Evolutionary conservation across 2,797 vertebrate species (phyloP).

Genomic region (Ataeniobius toweri): DNA sequence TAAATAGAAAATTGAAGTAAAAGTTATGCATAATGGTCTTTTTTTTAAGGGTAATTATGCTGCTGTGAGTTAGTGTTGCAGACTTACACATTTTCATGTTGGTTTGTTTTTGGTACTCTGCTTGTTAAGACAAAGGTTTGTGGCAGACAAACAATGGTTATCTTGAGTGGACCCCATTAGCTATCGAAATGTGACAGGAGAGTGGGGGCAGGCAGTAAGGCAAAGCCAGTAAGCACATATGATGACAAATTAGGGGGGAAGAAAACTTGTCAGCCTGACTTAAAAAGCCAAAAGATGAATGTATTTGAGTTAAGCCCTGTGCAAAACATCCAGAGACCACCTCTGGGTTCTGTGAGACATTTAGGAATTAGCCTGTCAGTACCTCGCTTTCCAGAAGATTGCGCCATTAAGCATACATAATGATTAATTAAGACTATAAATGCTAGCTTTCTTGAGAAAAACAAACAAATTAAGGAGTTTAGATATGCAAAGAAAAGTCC

Average conservation of each 20-base stretch:
- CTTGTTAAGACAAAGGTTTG: conserved; percentile 67
- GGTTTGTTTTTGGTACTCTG: conserved; percentile 56
- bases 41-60: conserved; percentile 10
- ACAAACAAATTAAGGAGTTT: conserved; percentile 41
- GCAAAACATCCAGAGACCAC: conserved; percentile 60
- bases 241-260: conserved; percentile 69
- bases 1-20: not conserved
- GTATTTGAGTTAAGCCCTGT: conserved; percentile 47
- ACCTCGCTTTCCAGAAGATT: conserved; percentile 37
- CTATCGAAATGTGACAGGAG: conserved; percentile 56
- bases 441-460: conserved; percentile 38
- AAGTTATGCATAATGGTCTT: not conserved
- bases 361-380: conserved; percentile 56
- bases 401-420: conserved; percentile 47
- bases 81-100: conserved; percentile 7
- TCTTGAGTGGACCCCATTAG: conserved; percentile 77
- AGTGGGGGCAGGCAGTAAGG: conserved; percentile 32
- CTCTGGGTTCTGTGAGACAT: conserved; percentile 39
- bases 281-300: conserved; percentile 73
- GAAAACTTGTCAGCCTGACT: conserved; percentile 62
- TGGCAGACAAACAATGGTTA: conserved; percentile 73
- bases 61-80: conserved; percentile 10
- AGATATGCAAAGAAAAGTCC: conserved; percentile 17
- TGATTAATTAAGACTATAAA: conserved; percentile 55
- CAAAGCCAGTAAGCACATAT: conserved; percentile 50